A percentile compares a stretch with the other conserved stretches of the same genome.
These are phyloP conservation scores for Pyrrhia umbra DNA, from an alignment of 2,888 invertebrate genomes.

Conservation along the genomic window DNA sequence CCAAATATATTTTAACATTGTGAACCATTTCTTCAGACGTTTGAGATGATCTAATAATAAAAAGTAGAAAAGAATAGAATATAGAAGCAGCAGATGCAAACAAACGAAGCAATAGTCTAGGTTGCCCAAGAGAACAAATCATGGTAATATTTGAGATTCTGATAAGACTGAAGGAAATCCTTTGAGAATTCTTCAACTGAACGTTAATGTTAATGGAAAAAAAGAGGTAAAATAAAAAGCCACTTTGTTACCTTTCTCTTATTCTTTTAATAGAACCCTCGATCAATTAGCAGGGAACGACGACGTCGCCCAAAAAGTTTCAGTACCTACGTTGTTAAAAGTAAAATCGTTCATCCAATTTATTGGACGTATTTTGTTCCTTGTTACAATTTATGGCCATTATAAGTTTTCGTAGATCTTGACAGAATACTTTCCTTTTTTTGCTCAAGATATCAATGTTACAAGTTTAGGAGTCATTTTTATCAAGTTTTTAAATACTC, in stretches of 20 bases:
- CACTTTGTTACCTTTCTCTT: constrained; percentile 10
- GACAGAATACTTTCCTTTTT: no score
- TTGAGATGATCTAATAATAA: no score
- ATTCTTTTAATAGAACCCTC: constrained; percentile 20
- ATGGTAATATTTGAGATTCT: constrained; percentile 11
- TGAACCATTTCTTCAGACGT: no score
- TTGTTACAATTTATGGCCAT: not conserved
- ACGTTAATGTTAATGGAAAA: not conserved
- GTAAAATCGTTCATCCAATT: constrained; percentile 15
- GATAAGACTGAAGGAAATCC: constrained; percentile 9
- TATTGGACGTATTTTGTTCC: constrained; percentile 28
- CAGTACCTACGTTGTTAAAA: constrained; percentile 8
- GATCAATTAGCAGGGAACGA: constrained; percentile 39
- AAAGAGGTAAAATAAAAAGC: constrained; percentile 10
- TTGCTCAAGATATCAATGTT: no score
- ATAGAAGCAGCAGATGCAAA: no score
- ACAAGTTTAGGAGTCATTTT: no score
- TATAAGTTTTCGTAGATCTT: no score
- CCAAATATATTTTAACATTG: no score
- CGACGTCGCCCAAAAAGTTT: constrained; percentile 11
- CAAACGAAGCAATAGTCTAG: no score
- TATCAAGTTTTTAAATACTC: no score
- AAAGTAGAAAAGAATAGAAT: no score
- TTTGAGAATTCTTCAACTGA: constrained; percentile 33
- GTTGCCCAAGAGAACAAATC: constrained; percentile 1